A percentile compares a stretch with the other conserved stretches of the same genome.
Conservation (phyloP, 23 tunicate species). For the Oikopleura dioica region DNA sequence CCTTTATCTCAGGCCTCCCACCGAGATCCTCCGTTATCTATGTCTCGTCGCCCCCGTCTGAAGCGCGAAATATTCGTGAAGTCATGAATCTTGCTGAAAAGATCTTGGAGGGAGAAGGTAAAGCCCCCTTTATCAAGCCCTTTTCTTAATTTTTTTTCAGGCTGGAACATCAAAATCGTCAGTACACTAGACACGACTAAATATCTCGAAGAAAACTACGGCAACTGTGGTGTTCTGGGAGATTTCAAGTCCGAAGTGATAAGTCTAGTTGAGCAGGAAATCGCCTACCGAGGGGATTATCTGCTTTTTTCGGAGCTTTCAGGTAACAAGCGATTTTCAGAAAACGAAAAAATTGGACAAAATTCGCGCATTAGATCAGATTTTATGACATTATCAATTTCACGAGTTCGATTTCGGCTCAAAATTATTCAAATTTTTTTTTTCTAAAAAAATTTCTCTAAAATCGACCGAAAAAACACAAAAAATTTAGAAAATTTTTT, state of each 20-base stretch:
- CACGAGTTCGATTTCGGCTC: too few species aligned
- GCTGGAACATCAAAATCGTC: background rate
- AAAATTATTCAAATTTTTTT: too few species aligned
- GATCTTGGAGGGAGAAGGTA: constrained; percentile 4
- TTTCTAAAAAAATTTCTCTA: too few species aligned
- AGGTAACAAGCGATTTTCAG: too few species aligned
- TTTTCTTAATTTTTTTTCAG: too few species aligned
- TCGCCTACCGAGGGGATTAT: background rate
- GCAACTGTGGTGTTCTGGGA: background rate
- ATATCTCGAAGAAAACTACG: background rate
- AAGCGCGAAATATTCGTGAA: background rate
- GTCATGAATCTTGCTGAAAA: background rate
- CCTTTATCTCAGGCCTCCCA: background rate
- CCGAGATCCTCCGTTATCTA: background rate
- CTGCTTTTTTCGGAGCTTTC: too few species aligned
- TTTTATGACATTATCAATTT: too few species aligned
- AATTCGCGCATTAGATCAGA: too few species aligned
- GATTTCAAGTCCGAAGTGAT: background rate
- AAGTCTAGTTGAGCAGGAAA: background rate
- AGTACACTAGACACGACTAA: background rate
- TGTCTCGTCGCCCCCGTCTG: background rate
- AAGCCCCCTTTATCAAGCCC: too few species aligned
- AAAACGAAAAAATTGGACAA: too few species aligned
- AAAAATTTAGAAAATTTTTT: too few species aligned
- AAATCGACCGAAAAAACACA: too few species aligned